Base-by-base conservation (phyloP, 1,140 invertebrate species). In the Bombus affinis region DNA sequence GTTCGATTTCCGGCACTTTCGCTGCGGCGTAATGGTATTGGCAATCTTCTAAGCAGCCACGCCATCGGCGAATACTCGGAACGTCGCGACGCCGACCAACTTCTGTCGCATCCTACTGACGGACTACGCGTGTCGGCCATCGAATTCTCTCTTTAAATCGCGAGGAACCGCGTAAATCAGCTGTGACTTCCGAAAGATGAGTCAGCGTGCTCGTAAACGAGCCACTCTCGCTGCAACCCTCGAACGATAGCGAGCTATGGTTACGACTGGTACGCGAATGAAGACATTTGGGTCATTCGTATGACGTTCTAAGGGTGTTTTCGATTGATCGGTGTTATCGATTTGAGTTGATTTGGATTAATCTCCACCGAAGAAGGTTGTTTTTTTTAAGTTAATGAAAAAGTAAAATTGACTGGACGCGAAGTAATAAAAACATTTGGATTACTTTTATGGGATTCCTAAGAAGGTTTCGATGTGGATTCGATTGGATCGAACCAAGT, bases 11-110 rank as follows among this genome's bases (percentile, higher is more conserved):
- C 59, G 66, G 42, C 5, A 10, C 86, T 88, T 91, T 90, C 87
- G 90, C 73, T 81, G 76, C 72, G 18, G 65, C 86, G 80, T 92
- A 92, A 92, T 89, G 87, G 70, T 88, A 92, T 92, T 83, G 88
- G 62, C 88, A 86, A 87, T 89, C 71, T 81, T 78, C 72, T 91
- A 83, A 71, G 59, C 89, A 85, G 71, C 71, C 1, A 53, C 47
- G 47, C 47, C 18, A 53, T 53, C 18, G 18, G 18, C 62, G 28
- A 35, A 71, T 72, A 37, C 39, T 3, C 3, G n/a, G 18, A 35
- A 37, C 44, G 80, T 42, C 74, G 76, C 53, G 79, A 81, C 53
- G 68, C 79, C 75, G 66, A 28, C 79, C 72, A 72, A 59, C 53
- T 84, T 86, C 83, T 79, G 84, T 90, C 85, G 72, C 62, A n/a